These are phyloP conservation scores for Tauraco erythrolophus DNA, from an alignment of 2,113 vertebrate species.

Conservation along the genomic window DNA sequence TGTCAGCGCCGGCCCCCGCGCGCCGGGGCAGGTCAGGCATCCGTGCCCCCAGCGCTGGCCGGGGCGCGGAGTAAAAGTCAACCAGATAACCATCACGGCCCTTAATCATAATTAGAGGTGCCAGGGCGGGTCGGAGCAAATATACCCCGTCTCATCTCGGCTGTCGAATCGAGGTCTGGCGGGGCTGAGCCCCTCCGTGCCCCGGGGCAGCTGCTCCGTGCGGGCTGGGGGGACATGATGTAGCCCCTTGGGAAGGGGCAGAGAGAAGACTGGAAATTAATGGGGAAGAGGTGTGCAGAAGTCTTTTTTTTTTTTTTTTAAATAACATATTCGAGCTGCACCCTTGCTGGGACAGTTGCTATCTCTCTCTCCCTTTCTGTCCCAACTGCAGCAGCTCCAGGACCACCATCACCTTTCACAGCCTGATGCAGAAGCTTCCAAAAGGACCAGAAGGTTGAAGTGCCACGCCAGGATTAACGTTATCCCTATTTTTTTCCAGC, in stretches of 20 bases:
- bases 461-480: accelerated
- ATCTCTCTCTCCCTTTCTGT: background rate
- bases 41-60: background rate
- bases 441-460: background rate
- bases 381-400: background rate
- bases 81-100: background rate
- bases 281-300: background rate
- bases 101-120: background rate
- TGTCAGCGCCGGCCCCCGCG: background rate
- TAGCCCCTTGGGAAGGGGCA: background rate
- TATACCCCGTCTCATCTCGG: background rate
- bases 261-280: background rate
- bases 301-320: no score
- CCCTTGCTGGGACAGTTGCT: background rate
- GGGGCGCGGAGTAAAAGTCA: background rate
- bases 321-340: accelerated
- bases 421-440: background rate
- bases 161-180: accelerated
- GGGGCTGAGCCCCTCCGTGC: background rate
- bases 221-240: background rate
- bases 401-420: background rate
- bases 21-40: background rate
- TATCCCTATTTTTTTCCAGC: background rate
- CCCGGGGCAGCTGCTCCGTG: accelerated
- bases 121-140: background rate